Base-by-base conservation (phyloP, 2,888 invertebrate genomes). In the Quadriops clusia region DNA sequence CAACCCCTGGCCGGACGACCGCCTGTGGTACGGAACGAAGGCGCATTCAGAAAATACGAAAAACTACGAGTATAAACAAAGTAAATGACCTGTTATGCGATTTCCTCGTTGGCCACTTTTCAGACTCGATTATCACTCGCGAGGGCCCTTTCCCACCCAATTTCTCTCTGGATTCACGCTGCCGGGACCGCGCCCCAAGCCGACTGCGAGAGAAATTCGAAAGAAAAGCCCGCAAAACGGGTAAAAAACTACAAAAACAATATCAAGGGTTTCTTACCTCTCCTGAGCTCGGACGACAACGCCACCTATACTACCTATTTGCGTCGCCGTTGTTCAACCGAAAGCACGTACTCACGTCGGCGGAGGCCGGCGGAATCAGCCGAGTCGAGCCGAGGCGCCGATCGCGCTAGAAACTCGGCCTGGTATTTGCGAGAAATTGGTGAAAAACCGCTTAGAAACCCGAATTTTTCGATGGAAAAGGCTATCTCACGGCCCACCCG, bases 21-120 rank as follows among this genome's bases (percentile, higher is more conserved):
- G 17, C 15, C 7, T 16, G 24, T 24, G 23, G 23, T 27, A 9
- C 20, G 16, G 23, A 27, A 11, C n/a, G 12, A 32, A 25, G 21
- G 15, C 15, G 11, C 27, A 27, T 38, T 36, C 32, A 32, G 33
- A 34, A 30, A 28, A 30, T 27, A 36, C 30, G 36, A 40, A 37
- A 35, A 40, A 35, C 37, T 33, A 34, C 28, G 23, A 26, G 38
- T 40, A 56, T 57, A 56, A 58, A 59, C 58, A 60, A 59, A 56
- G 60, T 56, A 59, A 57, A 57, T 60, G 60, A 61, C 60, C 60
- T 60, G 60, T 58, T 60, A 55, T 54, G 50, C 52, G 49, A 57
- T 59, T 59, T 59, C 56, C 56, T 55, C 51, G 42, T 44, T 42
- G 44, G 41, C 34, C 41, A 39, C 38, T 40, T 42, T 40, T 43